Percentiles rank a stretch among this genome's conserved stretches.
phyloP scores from a whole-genome alignment of 2,888 invertebrate species.

The Chymomyza procnemis region DNA sequence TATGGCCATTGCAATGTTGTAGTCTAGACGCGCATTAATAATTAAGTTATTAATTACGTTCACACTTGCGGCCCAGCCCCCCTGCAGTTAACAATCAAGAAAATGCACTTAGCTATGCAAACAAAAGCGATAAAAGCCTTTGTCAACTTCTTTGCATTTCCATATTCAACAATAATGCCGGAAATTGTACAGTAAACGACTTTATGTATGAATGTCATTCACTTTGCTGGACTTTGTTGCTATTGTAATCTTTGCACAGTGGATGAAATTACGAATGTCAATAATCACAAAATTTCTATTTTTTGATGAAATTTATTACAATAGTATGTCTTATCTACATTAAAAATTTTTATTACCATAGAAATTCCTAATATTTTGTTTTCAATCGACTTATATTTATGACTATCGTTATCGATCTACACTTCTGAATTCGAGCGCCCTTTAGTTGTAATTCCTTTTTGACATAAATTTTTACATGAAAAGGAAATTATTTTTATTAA shows the following conservation, averaged over 20 bases:
- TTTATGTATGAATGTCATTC: neutral
- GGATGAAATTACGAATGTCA: no score
- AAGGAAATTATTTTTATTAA: no score
- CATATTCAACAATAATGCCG: neutral
- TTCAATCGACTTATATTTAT: no score
- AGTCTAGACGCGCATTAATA: conserved; percentile 32
- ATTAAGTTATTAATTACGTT: conserved; percentile 49
- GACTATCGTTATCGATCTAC: no score
- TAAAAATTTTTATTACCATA: no score
- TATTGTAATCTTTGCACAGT: neutral
- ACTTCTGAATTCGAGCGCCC: no score
- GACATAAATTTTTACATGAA: no score
- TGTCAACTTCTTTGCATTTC: neutral
- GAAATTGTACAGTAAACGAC: neutral
- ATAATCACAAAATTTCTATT: no score
- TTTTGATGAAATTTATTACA: no score
- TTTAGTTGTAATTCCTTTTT: no score
- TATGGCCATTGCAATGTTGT: neutral
- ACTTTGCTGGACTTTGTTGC: neutral
- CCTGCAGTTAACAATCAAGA: conserved; percentile 9
- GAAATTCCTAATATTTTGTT: no score
- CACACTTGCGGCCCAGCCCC: conserved; percentile 24
- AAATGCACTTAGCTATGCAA: neutral
- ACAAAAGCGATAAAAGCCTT: neutral
- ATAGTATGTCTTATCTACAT: no score